These are phyloP conservation scores for Fopius arisanus DNA, from an alignment of 1,140 invertebrate genomes.

Conservation along the genomic window DNA sequence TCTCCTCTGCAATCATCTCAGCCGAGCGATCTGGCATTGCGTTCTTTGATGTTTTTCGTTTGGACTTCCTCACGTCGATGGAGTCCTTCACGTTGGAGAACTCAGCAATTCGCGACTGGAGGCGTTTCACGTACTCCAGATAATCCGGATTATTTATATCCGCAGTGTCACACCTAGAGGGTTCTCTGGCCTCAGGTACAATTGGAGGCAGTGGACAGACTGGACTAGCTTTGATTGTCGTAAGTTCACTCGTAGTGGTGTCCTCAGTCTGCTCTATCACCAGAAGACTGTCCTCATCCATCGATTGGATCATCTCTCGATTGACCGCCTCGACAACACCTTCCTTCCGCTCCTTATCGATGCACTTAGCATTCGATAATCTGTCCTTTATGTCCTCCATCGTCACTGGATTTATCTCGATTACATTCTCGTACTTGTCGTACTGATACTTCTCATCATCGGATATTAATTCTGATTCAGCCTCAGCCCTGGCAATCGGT, in stretches of 20 bases:
- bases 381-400: conserved; percentile 55
- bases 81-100: conserved; percentile 77
- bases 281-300: conserved; percentile 71
- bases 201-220: conserved; percentile 53
- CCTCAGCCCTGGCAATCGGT: conserved; percentile 55
- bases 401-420: conserved; percentile 55
- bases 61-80: conserved; percentile 73
- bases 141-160: conserved; percentile 65
- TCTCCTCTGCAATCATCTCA: conserved; percentile 37
- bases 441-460: conserved; percentile 47
- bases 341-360: neutral
- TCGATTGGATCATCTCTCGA: conserved; percentile 51
- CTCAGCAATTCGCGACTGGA: conserved; percentile 75
- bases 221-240: conserved; percentile 67
- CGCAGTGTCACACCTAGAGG: conserved; percentile 30
- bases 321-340: conserved; percentile 46
- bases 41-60: conserved; percentile 67
- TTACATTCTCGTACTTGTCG: conserved; percentile 39
- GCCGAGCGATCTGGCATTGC: conserved; percentile 43
- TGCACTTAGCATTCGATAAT: conserved; percentile 32
- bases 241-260: conserved; percentile 68
- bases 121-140: conserved; percentile 72
- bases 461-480: conserved; percentile 52
- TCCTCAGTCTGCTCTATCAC: conserved; percentile 62
- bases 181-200: conserved; percentile 31